Percentiles rank a stretch among this genome's conserved stretches.
These are phyloP conservation scores for Lepus americanus DNA, from an alignment of 2,113 vertebrate species.

Conservation along the genomic window DNA sequence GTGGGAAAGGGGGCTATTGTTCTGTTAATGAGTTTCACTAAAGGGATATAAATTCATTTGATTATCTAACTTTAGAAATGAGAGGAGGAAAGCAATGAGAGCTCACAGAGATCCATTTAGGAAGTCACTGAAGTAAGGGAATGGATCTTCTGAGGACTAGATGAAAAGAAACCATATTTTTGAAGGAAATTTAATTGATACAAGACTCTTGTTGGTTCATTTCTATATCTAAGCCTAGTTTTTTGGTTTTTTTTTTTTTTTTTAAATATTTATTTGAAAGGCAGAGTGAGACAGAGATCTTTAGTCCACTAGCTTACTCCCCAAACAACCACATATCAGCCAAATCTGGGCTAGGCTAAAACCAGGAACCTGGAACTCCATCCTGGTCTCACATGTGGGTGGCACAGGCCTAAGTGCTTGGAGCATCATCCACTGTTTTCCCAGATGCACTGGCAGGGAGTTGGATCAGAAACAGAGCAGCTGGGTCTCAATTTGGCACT, in stretches of 20 bases:
- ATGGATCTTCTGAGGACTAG: not conserved
- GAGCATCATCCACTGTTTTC: too few relatives aligned
- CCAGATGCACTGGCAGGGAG: too few relatives aligned
- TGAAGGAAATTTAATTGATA: not conserved
- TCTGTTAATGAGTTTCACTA: slow-evolving; percentile 24
- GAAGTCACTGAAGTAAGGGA: slow-evolving; percentile 31
- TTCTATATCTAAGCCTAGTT: slow-evolving; percentile 27
- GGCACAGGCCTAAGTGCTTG: too few relatives aligned
- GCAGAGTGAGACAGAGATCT: too few relatives aligned
- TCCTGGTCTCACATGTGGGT: too few relatives aligned
- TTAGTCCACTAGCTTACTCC: too few relatives aligned
- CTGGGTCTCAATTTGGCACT: too few relatives aligned
- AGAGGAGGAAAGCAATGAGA: not conserved
- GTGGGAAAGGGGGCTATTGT: not conserved
- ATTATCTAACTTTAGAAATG: slow-evolving; percentile 52
- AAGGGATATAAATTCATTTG: slow-evolving; percentile 17
- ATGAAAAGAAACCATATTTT: slow-evolving; percentile 48
- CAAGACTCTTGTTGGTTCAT: not conserved
- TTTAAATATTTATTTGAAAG: too few relatives aligned
- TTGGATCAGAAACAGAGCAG: too few relatives aligned
- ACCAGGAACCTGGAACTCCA: too few relatives aligned
- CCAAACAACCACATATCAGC: too few relatives aligned
- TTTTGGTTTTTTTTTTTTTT: not conserved
- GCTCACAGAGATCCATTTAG: not conserved
- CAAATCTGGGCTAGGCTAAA: too few relatives aligned